Conservation (phyloP, 2,113 vertebrate genomes). For the Ariopsis seemanni region DNA sequence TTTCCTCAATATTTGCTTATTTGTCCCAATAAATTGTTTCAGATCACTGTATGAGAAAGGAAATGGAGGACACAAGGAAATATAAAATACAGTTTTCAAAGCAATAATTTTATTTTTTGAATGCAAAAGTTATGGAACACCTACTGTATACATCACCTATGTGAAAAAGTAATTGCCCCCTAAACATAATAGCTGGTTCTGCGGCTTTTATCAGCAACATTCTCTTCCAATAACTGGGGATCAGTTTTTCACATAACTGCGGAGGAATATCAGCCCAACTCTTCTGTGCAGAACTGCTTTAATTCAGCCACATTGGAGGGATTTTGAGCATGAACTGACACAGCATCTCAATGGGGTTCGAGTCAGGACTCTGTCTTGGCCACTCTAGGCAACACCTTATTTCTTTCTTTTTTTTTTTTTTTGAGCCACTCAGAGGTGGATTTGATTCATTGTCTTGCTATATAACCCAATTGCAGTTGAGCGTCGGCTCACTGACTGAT, state of each 20-base stretch:
- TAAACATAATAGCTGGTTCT: background rate
- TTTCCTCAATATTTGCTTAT: background rate
- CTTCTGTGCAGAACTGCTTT: slow-evolving; percentile 1
- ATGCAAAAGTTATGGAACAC: background rate
- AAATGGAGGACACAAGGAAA: background rate
- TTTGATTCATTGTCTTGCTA: background rate
- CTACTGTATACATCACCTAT: background rate
- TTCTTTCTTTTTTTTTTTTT: background rate
- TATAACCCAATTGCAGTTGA: background rate
- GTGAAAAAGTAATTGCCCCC: background rate
- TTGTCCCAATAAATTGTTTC: background rate
- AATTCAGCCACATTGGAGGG: background rate
- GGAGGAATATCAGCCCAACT: background rate
- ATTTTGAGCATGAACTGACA: background rate
- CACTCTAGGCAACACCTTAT: background rate
- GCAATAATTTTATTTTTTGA: background rate
- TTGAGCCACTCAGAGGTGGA: background rate
- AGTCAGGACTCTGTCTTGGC: background rate
- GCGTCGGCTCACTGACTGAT: background rate
- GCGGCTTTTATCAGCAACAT: background rate
- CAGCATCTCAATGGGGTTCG: background rate
- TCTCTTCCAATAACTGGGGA: background rate
- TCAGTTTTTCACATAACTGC: background rate
- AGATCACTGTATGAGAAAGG: background rate
- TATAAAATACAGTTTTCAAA: background rate